A percentile compares a stretch with the other conserved stretches of the same genome.
Evolutionary conservation across 2,888 invertebrate genomes (phyloP).

Genomic region (Parthenolecanium corni): DNA sequence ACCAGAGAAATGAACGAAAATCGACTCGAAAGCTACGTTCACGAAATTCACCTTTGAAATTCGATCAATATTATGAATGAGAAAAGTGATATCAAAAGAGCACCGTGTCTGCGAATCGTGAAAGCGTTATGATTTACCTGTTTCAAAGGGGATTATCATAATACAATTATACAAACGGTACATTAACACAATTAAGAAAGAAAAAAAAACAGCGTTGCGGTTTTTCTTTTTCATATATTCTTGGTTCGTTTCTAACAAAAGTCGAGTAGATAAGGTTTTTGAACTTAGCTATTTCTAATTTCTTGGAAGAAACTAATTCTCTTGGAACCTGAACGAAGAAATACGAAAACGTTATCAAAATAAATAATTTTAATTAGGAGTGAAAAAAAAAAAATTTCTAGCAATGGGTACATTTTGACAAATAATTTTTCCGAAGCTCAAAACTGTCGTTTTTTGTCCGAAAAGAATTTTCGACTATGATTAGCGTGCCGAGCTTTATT

Average conservation of each 20-base stretch:
- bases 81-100: too few relatives aligned
- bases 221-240: neutral
- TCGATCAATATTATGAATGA: too few relatives aligned
- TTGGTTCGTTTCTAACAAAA: neutral
- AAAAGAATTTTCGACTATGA: constrained; percentile 6
- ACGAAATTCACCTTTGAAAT: too few relatives aligned
- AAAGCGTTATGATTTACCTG: neutral
- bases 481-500: constrained; percentile 3
- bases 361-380: neutral
- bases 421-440: neutral
- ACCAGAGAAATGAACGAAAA: too few relatives aligned
- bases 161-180: constrained; percentile 13
- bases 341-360: neutral
- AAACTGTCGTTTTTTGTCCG: constrained; percentile 4
- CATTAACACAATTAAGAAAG: constrained; percentile 10
- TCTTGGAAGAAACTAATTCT: neutral
- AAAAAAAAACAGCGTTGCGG: neutral
- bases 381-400: neutral
- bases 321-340: neutral
- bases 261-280: neutral
- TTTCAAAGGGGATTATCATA: constrained; percentile 14
- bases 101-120: too few relatives aligned
- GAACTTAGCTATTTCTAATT: neutral
- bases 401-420: neutral
- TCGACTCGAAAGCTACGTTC: too few relatives aligned